Evolutionary conservation across 2,888 invertebrate genomes (phyloP).

Genomic region (Hyposoter dolosus): DNA sequence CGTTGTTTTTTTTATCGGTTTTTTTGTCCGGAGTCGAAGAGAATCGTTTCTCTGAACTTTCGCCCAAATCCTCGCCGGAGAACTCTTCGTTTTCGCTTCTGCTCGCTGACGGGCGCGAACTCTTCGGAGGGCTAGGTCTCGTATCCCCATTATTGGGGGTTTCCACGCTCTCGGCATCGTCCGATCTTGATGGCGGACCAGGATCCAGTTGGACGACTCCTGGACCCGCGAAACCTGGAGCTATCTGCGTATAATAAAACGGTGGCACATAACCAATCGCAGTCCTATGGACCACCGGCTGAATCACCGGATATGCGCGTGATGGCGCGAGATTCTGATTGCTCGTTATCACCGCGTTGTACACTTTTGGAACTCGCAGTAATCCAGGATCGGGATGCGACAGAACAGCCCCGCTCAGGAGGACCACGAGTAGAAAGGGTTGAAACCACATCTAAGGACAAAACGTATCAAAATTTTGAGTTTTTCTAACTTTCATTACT

Average conservation of each 20-base stretch:
- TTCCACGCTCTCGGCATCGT: constrained; percentile 58
- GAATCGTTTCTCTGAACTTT: constrained; percentile 32
- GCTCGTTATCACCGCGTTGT: constrained; percentile 92
- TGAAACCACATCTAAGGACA: constrained; percentile 64
- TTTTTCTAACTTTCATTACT: background rate
- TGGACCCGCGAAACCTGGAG: constrained; percentile 76
- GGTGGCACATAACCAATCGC: constrained; percentile 85
- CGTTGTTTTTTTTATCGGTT: constrained; percentile 56
- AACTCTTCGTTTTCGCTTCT: constrained; percentile 41
- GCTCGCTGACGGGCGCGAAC: constrained; percentile 8
- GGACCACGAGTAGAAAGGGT: constrained; percentile 62
- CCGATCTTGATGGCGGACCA: constrained; percentile 34
- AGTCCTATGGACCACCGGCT: constrained; percentile 89
- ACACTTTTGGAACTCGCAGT: constrained; percentile 90
- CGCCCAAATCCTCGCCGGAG: constrained; percentile 34
- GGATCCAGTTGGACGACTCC: constrained; percentile 70
- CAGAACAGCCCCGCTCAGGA: constrained; percentile 63
- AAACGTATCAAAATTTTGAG: constrained; percentile 17
- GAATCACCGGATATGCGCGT: constrained; percentile 90
- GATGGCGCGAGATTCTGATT: constrained; percentile 92
- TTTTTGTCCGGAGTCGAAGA: constrained; percentile 22
- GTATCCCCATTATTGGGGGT: constrained; percentile 6
- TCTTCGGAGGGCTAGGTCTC: background rate
- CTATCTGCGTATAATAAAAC: constrained; percentile 79
- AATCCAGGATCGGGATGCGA: constrained; percentile 84